Evolutionary conservation across 1,140 invertebrate genomes (phyloP).

Genomic region (Apis dorsata): DNA sequence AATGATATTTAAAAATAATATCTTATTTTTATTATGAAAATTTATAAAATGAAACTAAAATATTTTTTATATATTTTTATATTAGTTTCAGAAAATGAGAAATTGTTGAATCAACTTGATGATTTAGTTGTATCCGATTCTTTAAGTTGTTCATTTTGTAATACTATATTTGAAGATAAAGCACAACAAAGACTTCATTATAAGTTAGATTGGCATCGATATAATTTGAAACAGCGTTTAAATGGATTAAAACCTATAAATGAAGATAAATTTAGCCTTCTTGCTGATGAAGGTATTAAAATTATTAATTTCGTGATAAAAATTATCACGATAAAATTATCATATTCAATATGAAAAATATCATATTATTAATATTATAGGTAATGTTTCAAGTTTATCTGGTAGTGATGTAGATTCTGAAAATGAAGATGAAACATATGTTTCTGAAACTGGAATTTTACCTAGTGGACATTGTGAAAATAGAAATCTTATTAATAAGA

Average conservation of each 20-base stretch:
- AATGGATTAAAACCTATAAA: slow-evolving; percentile 80
- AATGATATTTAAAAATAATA: not conserved
- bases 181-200: slow-evolving; percentile 82
- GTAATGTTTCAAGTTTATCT: slow-evolving; percentile 89
- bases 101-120: slow-evolving; percentile 67
- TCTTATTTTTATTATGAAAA: not conserved
- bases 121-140: slow-evolving; percentile 79
- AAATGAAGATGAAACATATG: slow-evolving; percentile 79
- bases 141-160: slow-evolving; percentile 82
- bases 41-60: not conserved
- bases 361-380: slow-evolving; percentile 64
- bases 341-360: not conserved
- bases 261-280: slow-evolving; percentile 81
- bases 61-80: not conserved
- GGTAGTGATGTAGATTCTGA: slow-evolving; percentile 85
- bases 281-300: slow-evolving; percentile 73
- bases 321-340: not conserved
- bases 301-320: not conserved
- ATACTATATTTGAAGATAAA: slow-evolving; percentile 78
- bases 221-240: slow-evolving; percentile 86
- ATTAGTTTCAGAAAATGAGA: slow-evolving; percentile 69
- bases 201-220: slow-evolving; percentile 87
- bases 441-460: slow-evolving; percentile 77
- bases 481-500: slow-evolving; percentile 53
- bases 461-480: slow-evolving; percentile 53